A percentile compares a stretch with the other conserved stretches of the same genome.
phyloP scores from a whole-genome alignment of 2,888 invertebrate species.

The Caradrina clavipalpis region DNA sequence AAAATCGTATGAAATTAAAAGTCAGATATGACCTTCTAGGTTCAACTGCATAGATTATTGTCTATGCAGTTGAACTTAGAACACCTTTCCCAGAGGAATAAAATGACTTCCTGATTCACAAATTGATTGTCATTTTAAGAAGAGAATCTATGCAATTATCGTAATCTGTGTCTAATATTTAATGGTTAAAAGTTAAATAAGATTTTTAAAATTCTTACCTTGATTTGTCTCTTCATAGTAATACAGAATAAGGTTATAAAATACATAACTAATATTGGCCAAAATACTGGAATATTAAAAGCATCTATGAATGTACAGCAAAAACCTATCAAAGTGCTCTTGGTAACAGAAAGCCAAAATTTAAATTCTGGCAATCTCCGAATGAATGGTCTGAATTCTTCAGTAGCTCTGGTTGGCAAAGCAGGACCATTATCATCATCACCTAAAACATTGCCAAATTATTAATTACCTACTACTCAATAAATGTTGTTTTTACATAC shows the following conservation, averaged over 20 bases:
- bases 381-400: slow-evolving; percentile 99
- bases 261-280: slow-evolving; percentile 99
- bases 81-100: not conserved
- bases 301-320: slow-evolving; percentile 99
- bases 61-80: no score
- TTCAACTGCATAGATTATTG: no score
- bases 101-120: not conserved
- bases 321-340: slow-evolving; percentile 97
- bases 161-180: not conserved
- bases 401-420: slow-evolving; percentile 98
- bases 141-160: not conserved
- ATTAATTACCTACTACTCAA: slow-evolving; percentile 18
- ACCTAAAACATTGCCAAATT: slow-evolving; percentile 72
- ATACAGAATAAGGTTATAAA: slow-evolving; percentile 99
- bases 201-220: slow-evolving; percentile 91
- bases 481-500: slow-evolving; percentile 10
- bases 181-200: not conserved
- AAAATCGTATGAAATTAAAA: no score
- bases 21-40: no score
- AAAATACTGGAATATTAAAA: slow-evolving; percentile 99
- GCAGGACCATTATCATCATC: slow-evolving; percentile 96
- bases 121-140: not conserved
- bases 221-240: slow-evolving; percentile 99
- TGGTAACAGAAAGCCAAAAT: slow-evolving; percentile 99
- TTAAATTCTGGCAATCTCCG: slow-evolving; percentile 99